phyloP scores from a whole-genome alignment of 1,140 invertebrate species.

The Nephotettix cincticeps region DNA sequence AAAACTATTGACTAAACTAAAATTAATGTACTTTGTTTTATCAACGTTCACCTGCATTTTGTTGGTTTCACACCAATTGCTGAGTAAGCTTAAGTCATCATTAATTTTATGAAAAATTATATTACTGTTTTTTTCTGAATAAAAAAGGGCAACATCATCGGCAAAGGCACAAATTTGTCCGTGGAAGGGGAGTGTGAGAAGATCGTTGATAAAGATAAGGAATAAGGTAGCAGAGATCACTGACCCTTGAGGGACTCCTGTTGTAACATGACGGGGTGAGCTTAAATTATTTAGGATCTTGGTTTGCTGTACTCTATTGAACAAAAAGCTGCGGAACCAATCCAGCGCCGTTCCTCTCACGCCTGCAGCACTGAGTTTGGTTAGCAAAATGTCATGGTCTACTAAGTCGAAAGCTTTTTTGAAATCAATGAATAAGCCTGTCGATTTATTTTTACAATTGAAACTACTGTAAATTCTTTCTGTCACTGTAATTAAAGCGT shows the following conservation, averaged over 20 bases:
- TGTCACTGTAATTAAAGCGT: neutral
- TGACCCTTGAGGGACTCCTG: conserved; percentile 8
- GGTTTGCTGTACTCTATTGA: neutral
- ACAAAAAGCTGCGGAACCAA: neutral
- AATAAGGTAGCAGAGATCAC: neutral
- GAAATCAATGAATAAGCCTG: conserved; percentile 1
- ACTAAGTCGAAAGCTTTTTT: conserved; percentile 6
- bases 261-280: neutral
- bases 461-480: conserved; percentile 12
- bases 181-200: neutral
- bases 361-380: neutral
- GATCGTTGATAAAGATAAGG: conserved; percentile 24
- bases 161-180: conserved; percentile 1
- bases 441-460: neutral
- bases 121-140: too few species aligned
- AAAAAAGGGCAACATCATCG: conserved; percentile 2
- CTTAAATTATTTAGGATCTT: neutral
- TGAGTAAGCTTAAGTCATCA: neutral
- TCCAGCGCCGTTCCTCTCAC: neutral
- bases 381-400: conserved; percentile 4
- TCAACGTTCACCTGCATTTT: conserved; percentile 9
- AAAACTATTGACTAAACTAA: neutral
- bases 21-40: conserved; percentile 6
- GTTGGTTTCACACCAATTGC: neutral
- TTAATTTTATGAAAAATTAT: neutral